Evolutionary conservation across 2,797 vertebrate genomes (phyloP), one percentile per base, ranked within the genome.

Genomic region (Hozukius guyotensis): DNA sequence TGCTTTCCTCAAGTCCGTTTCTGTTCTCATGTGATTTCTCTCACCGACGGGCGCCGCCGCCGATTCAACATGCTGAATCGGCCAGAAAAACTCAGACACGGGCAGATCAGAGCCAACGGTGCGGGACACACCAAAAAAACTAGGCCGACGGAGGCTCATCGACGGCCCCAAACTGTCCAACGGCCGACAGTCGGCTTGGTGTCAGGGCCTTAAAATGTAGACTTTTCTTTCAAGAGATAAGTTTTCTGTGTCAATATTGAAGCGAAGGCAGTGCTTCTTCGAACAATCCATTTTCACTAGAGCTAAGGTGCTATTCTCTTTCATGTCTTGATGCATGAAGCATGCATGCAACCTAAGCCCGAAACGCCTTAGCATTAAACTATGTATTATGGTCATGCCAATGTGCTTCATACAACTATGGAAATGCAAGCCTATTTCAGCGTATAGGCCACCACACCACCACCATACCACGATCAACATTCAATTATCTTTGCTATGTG

Each of bases 401-500:
- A 69, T 83, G 57, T 77, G 46, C 27, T 61, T 69, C 5, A 55
- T 34, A 46, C 63, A 63, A 46, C 25, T 38, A 56, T 70, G 9
- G 46, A 90, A 86, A 81, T 68, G 24, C 34, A 55, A 69, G 20
- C 14, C 55, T 9, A 36, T 69, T 81, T 75, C 24, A 27, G 9
- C 59, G 6, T 27, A 46, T 46, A 18, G 57, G 14, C 57, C 38
- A n/a, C 55, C 53, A 71, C 38, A 69, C 2, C 5, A 61, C 13
- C 46, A 69, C 1, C 5, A 62, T 11, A 60, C 52, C 38, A 49
- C 60, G 46, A 87, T 88, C 86, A 86, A 71, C 79, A 87, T 83
- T 88, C 77, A 90, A 90, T 94, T 90, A 91, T 90, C 81, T 85
- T 78, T 77, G 32, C 82, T 34, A 10, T 83, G 72, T 79, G 83